Evolutionary conservation across 2,113 vertebrate species (phyloP).

Genomic region (Lathamus discolor): DNA sequence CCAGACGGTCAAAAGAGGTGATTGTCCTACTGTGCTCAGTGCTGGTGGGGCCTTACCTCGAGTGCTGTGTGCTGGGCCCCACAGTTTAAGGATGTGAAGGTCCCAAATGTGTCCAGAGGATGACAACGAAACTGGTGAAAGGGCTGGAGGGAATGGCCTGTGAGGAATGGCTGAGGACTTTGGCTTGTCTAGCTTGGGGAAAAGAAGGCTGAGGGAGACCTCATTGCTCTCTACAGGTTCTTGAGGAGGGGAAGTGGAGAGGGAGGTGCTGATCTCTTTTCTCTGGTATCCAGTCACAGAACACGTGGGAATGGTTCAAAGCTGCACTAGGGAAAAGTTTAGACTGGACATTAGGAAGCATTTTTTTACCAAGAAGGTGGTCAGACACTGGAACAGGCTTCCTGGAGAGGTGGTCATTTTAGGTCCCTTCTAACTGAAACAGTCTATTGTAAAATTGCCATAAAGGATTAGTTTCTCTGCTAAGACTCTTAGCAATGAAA

Average conservation of each 20-base stretch:
- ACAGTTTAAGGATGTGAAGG: background rate
- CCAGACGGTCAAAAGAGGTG: background rate
- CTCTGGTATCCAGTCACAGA: background rate
- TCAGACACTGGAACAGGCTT: background rate
- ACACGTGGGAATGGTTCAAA: rapidly evolving
- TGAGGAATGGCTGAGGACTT: background rate
- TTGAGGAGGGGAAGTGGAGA: background rate
- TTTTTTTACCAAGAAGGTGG: background rate
- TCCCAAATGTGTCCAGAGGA: background rate
- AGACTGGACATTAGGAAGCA: background rate
- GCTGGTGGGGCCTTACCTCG: background rate
- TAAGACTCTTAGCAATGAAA: background rate
- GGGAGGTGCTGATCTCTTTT: background rate
- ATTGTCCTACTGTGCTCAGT: background rate
- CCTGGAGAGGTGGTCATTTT: background rate
- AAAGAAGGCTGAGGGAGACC: background rate
- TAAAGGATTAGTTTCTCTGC: background rate
- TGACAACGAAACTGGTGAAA: background rate
- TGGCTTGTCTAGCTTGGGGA: background rate
- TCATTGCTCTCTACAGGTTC: background rate
- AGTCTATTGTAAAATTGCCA: background rate
- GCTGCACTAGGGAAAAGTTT: background rate
- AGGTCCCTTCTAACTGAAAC: background rate
- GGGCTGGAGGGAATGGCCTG: background rate
- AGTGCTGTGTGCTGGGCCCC: background rate